Base-by-base conservation (phyloP, 1,140 invertebrate genomes). In the Euschistus heros region DNA sequence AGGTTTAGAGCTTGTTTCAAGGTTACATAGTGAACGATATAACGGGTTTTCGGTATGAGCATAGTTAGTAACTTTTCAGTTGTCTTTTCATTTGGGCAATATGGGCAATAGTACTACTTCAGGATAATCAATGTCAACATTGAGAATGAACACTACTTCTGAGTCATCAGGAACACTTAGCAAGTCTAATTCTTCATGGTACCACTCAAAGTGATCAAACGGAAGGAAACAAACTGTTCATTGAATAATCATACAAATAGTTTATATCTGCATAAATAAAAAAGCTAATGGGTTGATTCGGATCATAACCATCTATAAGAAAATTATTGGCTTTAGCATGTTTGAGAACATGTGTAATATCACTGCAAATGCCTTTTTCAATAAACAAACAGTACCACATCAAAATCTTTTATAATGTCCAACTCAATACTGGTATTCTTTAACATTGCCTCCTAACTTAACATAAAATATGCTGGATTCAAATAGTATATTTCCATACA, bases 181-280 rank as follows among this genome's bases (percentile, higher is more conserved):
- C 8, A 44, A 10, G 17, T 44, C 17, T 44, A 72, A 70, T 68
- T 69, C 44, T 27, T 67, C 14, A 54, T 70, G 64, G 20, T 75
- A 62, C 76, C 77, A 82, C 69, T 76, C 59, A 74, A 81, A 82
- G 37, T 72, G 67, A 44, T 7, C 17, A 44, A 10, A 44, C 42
- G 78, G 78, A 52, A 81, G 70, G 66, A 66, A 69, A n/a, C n/a
- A n/a, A n/a, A 67, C 76, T 69, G 18, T 70, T 74, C 77, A 81
- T 79, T 14, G 75, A 74, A 63, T 68, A 74, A 14, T 80, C 80
- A 75, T 84, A 83, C 57, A 80, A 69, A 73, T 81, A 81, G 69
- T 80, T 81, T 8, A 72, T 74, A 76, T 81, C 80, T n/a, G 75
- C 73, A 72, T 81, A 80, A 22, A 73, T 69, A n/a, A 80, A 57